A percentile compares a stretch with the other conserved stretches of the same genome.
These are phyloP conservation scores for Venusia cambrica DNA, from an alignment of 2,888 invertebrate species.

Conservation along the genomic window DNA sequence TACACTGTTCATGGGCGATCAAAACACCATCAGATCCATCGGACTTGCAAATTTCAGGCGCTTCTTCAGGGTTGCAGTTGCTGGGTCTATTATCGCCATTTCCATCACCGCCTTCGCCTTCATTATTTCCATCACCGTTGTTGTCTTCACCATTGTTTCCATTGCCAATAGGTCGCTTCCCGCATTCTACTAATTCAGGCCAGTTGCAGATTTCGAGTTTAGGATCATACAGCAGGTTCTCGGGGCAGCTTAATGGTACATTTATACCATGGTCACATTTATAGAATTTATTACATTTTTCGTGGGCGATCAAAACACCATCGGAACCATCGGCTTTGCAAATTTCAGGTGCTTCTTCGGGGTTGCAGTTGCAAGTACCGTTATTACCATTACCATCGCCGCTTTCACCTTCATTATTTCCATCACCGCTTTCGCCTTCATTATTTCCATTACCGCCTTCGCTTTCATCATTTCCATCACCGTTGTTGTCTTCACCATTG, in stretches of 20 bases:
- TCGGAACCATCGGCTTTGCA: constrained; percentile 26
- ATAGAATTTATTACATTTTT: constrained; percentile 42
- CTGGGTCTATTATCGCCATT: constrained; percentile 20
- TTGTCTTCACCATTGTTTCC: constrained; percentile 1
- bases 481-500: constrained; percentile 13
- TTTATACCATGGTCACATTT: constrained; percentile 31
- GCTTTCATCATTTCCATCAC: constrained; percentile 11
- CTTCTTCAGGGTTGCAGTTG: constrained; percentile 31
- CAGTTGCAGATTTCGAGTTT: constrained; percentile 34
- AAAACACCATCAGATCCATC: constrained; percentile 36
- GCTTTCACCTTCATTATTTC: constrained; percentile 8
- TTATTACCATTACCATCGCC: constrained; percentile 9
- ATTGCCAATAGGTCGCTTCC: constrained; percentile 15
- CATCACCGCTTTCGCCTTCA: constrained; percentile 13
- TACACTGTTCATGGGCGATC: constrained; percentile 45
- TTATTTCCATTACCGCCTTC: constrained; percentile 16
- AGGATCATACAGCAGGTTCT: constrained; percentile 33
- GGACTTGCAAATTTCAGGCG: constrained; percentile 35
- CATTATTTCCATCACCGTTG: background rate
- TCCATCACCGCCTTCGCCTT: constrained; percentile 6
- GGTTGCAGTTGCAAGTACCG: constrained; percentile 27
- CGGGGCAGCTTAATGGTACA: constrained; percentile 28
- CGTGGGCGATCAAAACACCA: constrained; percentile 37
- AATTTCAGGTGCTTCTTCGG: constrained; percentile 21
- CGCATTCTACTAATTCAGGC: constrained; percentile 35